Evolutionary conservation across 2,888 invertebrate genomes (phyloP).

Genomic region (Timema podura): DNA sequence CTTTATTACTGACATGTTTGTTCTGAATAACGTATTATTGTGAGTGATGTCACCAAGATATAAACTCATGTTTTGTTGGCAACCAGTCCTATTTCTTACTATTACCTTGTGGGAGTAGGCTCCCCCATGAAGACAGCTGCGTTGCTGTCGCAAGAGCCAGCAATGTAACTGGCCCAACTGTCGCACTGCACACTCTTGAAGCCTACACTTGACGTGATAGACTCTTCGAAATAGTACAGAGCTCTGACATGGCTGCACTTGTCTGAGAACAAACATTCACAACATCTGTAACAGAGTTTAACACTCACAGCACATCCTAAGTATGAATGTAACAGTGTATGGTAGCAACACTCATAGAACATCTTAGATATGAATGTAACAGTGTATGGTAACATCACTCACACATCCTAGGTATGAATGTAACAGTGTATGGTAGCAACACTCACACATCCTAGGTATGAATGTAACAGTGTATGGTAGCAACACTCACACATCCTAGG

Average conservation of each 20-base stretch:
- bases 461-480: too few relatives aligned
- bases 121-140: slow-evolving; percentile 7
- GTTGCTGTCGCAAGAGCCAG: not conserved
- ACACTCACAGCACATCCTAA: too few relatives aligned
- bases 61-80: too few relatives aligned
- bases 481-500: too few relatives aligned
- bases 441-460: too few relatives aligned
- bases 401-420: not conserved
- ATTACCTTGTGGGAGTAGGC: not conserved
- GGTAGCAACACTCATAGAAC: not conserved
- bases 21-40: too few relatives aligned
- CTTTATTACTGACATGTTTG: too few relatives aligned
- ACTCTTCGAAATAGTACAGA: slow-evolving; percentile 9
- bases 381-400: not conserved
- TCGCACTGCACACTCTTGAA: not conserved
- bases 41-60: too few relatives aligned
- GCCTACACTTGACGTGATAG: not conserved
- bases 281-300: too few relatives aligned
- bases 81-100: too few relatives aligned
- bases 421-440: too few relatives aligned
- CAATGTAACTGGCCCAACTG: not conserved
- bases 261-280: not conserved
- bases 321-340: too few relatives aligned
- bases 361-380: not conserved
- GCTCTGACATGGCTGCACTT: slow-evolving; percentile 12